Evolutionary conservation across 2,797 vertebrate species (phyloP).

Genomic region (Sphaeramia orbicularis): DNA sequence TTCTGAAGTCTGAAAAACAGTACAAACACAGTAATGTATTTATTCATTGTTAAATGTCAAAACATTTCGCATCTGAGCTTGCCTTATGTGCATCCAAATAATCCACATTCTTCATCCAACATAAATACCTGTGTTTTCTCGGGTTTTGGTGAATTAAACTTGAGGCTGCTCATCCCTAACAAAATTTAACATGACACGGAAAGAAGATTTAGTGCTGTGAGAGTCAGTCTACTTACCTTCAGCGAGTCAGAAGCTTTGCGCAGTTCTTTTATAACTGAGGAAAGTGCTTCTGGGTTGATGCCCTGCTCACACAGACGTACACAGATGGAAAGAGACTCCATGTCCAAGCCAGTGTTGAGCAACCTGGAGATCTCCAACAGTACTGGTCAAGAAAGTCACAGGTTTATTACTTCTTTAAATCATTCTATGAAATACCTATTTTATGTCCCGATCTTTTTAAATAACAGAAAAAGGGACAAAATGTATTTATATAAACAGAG

Average conservation of each 20-base stretch:
- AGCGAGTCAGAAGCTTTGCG: constrained; percentile 94
- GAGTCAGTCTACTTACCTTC: constrained; percentile 84
- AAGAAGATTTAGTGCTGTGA: neutral
- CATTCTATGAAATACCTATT: too few species aligned
- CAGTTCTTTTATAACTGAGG: constrained; percentile 96
- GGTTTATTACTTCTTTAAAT: too few species aligned
- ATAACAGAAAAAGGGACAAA: too few species aligned
- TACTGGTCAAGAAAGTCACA: constrained; percentile 78
- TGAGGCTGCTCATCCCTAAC: neutral
- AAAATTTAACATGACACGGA: neutral
- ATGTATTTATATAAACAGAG: too few species aligned
- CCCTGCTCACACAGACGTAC: constrained; percentile 98
- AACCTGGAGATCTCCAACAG: constrained; percentile 96
- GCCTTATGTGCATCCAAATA: neutral
- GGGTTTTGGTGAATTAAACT: neutral
- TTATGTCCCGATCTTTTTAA: too few species aligned
- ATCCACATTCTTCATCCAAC: too few species aligned
- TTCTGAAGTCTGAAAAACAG: constrained; percentile 81
- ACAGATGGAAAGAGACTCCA: constrained; percentile 98
- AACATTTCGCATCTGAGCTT: neutral
- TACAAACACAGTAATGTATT: constrained; percentile 10
- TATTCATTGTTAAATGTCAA: neutral
- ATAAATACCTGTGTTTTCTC: neutral
- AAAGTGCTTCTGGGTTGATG: constrained; percentile 97
- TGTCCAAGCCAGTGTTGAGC: constrained; percentile 96